phyloP scores from a whole-genome alignment of 2,113 vertebrate genomes.

The Hiodon alosoides region DNA sequence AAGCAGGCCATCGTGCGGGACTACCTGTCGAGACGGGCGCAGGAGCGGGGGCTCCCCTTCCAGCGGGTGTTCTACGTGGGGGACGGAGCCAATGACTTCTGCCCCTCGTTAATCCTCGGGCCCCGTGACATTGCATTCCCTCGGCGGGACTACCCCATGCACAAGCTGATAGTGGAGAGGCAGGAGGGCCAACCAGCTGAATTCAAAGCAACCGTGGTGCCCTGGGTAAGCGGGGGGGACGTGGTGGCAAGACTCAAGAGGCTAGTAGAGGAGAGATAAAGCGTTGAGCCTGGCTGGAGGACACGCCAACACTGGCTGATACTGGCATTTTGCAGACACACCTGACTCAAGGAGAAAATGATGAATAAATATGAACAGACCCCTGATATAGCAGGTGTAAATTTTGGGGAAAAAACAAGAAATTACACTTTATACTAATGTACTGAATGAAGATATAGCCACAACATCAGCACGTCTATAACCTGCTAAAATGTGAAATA shows the following conservation, averaged over 20 bases:
- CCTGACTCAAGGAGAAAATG: slow-evolving; percentile 27
- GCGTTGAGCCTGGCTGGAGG: background rate
- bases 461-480: background rate
- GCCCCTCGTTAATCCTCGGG: slow-evolving; percentile 69
- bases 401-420: too few species aligned
- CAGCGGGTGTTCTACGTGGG: slow-evolving; percentile 82
- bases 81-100: slow-evolving; percentile 88
- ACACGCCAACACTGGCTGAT: background rate
- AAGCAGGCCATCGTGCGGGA: slow-evolving; percentile 80
- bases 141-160: slow-evolving; percentile 80
- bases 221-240: slow-evolving; percentile 74
- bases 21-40: slow-evolving; percentile 66
- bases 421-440: background rate
- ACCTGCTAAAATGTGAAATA: background rate
- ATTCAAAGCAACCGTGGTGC: slow-evolving; percentile 67
- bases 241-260: slow-evolving; percentile 73
- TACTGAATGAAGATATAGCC: background rate
- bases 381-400: too few species aligned
- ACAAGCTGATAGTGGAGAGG: slow-evolving; percentile 67
- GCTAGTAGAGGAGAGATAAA: slow-evolving; percentile 57
- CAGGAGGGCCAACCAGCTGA: slow-evolving; percentile 54
- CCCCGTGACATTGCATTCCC: slow-evolving; percentile 76
- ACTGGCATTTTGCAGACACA: background rate
- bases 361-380: too few species aligned
- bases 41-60: slow-evolving; percentile 67